Conservation (phyloP, 2,888 invertebrate genomes). For the Tinea trinotella region DNA sequence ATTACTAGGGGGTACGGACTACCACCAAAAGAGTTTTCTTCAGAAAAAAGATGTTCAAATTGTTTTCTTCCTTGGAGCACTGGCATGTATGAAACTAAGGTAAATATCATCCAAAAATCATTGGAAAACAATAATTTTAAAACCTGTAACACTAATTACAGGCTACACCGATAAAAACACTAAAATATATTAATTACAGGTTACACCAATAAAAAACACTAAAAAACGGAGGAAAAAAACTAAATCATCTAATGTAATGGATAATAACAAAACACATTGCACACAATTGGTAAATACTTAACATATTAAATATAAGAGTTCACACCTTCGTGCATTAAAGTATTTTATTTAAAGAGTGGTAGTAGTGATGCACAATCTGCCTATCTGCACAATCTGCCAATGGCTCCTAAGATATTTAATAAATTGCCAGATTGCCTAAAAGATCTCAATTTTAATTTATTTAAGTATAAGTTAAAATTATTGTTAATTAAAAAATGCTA, state of each 20-base stretch:
- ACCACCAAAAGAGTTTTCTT: constrained; percentile 47
- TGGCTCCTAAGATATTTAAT: too few species aligned
- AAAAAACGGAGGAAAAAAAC: constrained; percentile 40
- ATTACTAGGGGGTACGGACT: constrained; percentile 42
- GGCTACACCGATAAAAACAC: constrained; percentile 38
- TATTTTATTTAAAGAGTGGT: too few species aligned
- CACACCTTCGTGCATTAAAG: too few species aligned
- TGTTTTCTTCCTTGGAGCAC: constrained; percentile 51
- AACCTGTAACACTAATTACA: constrained; percentile 28
- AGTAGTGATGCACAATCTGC: too few species aligned
- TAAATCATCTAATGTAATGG: constrained; percentile 28
- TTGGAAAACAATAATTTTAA: background rate
- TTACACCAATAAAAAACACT: constrained; percentile 35
- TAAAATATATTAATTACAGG: constrained; percentile 30
- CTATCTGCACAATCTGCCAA: too few species aligned
- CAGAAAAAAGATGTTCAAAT: constrained; percentile 40
- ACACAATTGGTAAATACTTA: constrained; percentile 42
- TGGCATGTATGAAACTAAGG: constrained; percentile 34
- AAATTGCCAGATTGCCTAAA: too few species aligned
- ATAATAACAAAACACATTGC: constrained; percentile 30
- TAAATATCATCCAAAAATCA: constrained; percentile 27
- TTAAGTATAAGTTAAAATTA: too few species aligned
- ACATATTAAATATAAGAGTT: background rate
- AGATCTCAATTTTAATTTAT: too few species aligned
- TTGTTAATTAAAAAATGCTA: too few species aligned